Conservation (phyloP, 2,797 vertebrate genomes). For the Diglossa cyanea region DNA sequence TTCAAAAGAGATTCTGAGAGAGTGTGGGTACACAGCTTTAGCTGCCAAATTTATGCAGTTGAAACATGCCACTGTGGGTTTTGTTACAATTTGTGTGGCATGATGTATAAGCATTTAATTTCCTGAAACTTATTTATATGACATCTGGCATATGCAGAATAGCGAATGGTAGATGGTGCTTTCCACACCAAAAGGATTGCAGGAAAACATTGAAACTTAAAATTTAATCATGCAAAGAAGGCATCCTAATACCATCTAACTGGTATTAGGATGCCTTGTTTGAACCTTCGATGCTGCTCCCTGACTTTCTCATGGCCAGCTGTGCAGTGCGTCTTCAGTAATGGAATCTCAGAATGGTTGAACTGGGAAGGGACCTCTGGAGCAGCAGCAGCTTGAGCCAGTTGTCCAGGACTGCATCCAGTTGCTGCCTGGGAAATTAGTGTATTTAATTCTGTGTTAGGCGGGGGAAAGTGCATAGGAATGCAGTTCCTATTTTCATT, state of each 20-base stretch:
- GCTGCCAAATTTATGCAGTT: background rate
- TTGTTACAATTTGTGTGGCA: background rate
- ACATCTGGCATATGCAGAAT: background rate
- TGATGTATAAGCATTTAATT: background rate
- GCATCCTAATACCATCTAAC: background rate
- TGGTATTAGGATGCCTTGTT: background rate
- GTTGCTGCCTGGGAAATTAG: background rate
- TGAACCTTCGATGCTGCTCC: background rate
- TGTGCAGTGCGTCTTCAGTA: background rate
- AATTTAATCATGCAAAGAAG: background rate
- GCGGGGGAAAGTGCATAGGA: rapidly evolving
- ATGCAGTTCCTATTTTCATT: background rate
- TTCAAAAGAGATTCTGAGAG: background rate
- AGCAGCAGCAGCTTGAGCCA: background rate
- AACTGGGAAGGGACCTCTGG: background rate
- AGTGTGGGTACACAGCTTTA: background rate
- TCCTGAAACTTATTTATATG: background rate
- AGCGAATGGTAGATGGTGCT: background rate
- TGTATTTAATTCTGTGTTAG: background rate
- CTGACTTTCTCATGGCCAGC: background rate
- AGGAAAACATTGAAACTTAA: background rate
- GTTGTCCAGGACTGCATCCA: background rate
- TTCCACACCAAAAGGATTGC: background rate
- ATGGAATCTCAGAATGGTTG: background rate
- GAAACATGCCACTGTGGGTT: background rate